Evolutionary conservation across 2,113 vertebrate species (phyloP), one percentile per base, ranked within the genome.

Genomic region (Caranx melampygus): DNA sequence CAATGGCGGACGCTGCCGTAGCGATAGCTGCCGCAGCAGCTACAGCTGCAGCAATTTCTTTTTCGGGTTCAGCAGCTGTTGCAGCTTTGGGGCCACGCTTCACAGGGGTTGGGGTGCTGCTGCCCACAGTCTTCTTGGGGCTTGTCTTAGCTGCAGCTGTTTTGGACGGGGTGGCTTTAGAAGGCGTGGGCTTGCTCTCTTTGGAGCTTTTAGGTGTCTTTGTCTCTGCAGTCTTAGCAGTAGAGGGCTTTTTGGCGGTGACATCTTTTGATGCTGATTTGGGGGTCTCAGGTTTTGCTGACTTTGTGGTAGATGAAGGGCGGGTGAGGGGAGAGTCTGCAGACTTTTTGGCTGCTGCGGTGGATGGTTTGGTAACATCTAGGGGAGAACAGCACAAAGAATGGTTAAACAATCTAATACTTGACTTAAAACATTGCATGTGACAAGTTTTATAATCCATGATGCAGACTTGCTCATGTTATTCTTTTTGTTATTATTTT

Each of bases 41-140:
- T 3, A 70, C 86, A 13, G 83, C 81, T 3, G 81, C 69, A 5
- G 85, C 75, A 0, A 77, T 51, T 35, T 92, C 87, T 57, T 88
- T 79, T 26, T 7, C 88, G 7, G 89, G 40, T 33, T 90, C 84
- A 44, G 51, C 61, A 2, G 37, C n/a, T 10, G 33, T 37, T 8
- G 63, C 62, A 37, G 87, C 31, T 86, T 94, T 95, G 44, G 93
- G 90, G 13, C 79, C 93, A 5, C 94, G 92, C 59, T 94, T 95
- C 15, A 95, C 92, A 15, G 95, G 92, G 77, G 93, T 93, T 0
- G 95, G 93, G 2, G 95, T 94, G 83, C 90, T 93, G 86, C 91
- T 95, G 44, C 94, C 94, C 52, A 94, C 93, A 7, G 90, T 69
- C 54, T 95, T 95, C 91, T 94, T 95, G 60, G 94, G 91, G 75